A percentile compares a stretch with the other conserved stretches of the same genome.
These are phyloP conservation scores for Limenitis camilla DNA, from an alignment of 2,888 invertebrate species.

Conservation along the genomic window DNA sequence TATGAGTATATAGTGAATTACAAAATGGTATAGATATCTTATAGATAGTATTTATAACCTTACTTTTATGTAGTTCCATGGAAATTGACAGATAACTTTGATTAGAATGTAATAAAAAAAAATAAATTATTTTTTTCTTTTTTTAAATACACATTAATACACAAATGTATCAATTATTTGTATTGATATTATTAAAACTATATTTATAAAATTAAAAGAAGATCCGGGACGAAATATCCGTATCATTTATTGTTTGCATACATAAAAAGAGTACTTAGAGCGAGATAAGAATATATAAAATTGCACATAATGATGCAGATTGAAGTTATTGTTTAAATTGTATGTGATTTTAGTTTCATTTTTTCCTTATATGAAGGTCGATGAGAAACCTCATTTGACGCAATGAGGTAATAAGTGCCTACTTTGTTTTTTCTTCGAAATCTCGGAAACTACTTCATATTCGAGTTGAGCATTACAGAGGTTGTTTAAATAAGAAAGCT, in stretches of 20 bases:
- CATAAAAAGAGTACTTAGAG: constrained; percentile 8
- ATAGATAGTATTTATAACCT: too few species aligned
- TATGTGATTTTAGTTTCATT: constrained; percentile 12
- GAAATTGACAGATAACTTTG: too few species aligned
- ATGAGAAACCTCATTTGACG: constrained; percentile 9
- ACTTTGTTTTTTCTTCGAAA: constrained; percentile 3
- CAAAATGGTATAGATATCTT: too few species aligned
- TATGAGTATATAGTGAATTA: too few species aligned
- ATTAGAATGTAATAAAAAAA: too few species aligned
- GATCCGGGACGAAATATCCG: constrained; percentile 4
- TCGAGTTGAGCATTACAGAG: background rate
- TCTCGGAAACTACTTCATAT: constrained; percentile 1
- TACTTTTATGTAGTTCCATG: too few species aligned
- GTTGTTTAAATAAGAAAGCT: constrained; percentile 10
- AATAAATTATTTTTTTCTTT: too few species aligned
- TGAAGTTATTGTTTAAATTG: constrained; percentile 14
- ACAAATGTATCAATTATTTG: too few species aligned
- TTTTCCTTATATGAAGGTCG: constrained; percentile 16
- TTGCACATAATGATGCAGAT: constrained; percentile 10
- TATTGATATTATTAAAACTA: background rate
- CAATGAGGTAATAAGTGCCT: constrained; percentile 5
- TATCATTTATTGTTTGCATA: constrained; percentile 5
- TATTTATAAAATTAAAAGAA: background rate
- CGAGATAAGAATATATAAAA: constrained; percentile 5
- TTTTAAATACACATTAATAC: too few species aligned